Evolutionary conservation across 2,797 vertebrate genomes (phyloP).

Genomic region (Sebastolobus altivelis): DNA sequence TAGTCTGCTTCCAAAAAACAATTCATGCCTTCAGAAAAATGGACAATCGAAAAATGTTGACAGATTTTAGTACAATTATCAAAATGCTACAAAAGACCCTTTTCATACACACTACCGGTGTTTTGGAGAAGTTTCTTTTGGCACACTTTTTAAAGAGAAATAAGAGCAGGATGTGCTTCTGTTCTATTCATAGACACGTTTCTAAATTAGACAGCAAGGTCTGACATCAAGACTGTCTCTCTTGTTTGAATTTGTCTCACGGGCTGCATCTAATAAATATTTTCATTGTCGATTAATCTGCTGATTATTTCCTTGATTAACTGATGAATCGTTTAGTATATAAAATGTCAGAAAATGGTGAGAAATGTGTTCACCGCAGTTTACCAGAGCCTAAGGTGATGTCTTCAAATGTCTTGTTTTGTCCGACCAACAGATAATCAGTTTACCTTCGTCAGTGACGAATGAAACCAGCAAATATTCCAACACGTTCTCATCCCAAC

Average conservation of each 20-base stretch:
- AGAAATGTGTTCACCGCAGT: not conserved
- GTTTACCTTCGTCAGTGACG: not conserved
- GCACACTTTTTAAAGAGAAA: not conserved
- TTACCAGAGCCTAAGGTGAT: not conserved
- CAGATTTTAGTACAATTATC: not conserved
- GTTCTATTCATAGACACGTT: not conserved
- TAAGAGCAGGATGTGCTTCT: not conserved
- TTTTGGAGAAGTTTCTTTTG: not conserved
- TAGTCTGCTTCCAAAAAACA: slow-evolving; percentile 27
- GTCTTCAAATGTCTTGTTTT: not conserved
- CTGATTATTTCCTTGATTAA: not conserved
- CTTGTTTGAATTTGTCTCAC: not conserved
- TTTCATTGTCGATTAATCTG: not conserved
- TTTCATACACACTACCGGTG: not conserved
- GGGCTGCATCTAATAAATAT: not conserved
- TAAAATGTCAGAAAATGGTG: not conserved
- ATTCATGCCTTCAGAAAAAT: not conserved
- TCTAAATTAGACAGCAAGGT: not conserved
- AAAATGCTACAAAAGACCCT: not conserved
- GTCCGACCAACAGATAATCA: not conserved
- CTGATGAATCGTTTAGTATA: not conserved
- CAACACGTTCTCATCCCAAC: not conserved
- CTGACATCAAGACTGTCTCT: not conserved
- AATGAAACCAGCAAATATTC: not conserved
- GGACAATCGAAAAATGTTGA: not conserved